Percentiles rank a stretch among this genome's conserved stretches.
Conservation (phyloP, 1,140 invertebrate genomes). For the Heliconius nattereri region DNA sequence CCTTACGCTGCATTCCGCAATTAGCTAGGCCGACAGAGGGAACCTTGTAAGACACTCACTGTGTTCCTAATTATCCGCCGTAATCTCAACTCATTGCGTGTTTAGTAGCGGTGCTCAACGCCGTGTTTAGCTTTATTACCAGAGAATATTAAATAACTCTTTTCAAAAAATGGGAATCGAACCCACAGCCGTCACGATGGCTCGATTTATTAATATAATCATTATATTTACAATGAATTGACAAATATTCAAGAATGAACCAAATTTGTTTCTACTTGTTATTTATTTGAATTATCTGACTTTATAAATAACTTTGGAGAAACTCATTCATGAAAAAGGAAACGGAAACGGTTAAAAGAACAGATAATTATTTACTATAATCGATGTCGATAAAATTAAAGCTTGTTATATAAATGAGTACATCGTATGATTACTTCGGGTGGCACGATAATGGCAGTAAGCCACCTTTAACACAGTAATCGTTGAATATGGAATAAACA, state of each 20-base stretch:
- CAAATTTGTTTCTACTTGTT: slow-evolving; percentile 20
- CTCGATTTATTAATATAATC: slow-evolving; percentile 27
- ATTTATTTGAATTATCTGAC: slow-evolving; percentile 28
- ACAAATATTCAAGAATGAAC: slow-evolving; percentile 33
- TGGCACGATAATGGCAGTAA: slow-evolving; percentile 56
- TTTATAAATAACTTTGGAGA: background rate
- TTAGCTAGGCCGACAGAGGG: too few relatives aligned
- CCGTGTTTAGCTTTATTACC: too few relatives aligned
- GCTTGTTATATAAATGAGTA: slow-evolving; percentile 15
- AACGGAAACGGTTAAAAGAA: slow-evolving; percentile 3
- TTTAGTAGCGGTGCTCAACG: too few relatives aligned
- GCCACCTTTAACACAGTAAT: slow-evolving; percentile 49
- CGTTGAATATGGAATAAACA: slow-evolving; percentile 18
- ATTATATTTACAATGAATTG: slow-evolving; percentile 44
- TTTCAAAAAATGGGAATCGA: too few relatives aligned
- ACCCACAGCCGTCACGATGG: too few relatives aligned
- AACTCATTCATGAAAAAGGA: background rate
- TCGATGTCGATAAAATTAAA: slow-evolving; percentile 8
- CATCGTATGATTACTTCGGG: slow-evolving; percentile 38
- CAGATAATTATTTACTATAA: background rate
- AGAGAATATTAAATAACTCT: too few relatives aligned
- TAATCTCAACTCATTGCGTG: too few relatives aligned
- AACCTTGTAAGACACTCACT: too few relatives aligned
- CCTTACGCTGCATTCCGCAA: too few relatives aligned
- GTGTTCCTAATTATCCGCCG: too few relatives aligned